A percentile compares a stretch with the other conserved stretches of the same genome.
These are phyloP conservation scores for Deilephila elpenor DNA, from an alignment of 2,888 invertebrate genomes.

Conservation along the genomic window DNA sequence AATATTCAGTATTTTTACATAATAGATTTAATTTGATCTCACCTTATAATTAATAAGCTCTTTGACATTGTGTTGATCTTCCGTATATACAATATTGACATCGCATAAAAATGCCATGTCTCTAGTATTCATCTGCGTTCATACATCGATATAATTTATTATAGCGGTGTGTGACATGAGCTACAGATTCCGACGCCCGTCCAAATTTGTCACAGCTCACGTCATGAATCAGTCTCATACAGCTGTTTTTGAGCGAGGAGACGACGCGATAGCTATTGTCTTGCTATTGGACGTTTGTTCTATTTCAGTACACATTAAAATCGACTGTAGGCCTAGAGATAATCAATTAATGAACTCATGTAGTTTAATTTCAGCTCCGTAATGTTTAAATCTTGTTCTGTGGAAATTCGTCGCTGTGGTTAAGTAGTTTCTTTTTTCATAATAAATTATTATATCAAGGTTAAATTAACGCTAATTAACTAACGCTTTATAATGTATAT, in stretches of 20 bases:
- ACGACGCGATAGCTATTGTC: slow-evolving; percentile 64
- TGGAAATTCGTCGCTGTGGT: background rate
- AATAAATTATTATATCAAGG: background rate
- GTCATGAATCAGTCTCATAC: slow-evolving; percentile 70
- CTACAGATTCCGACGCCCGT: slow-evolving; percentile 33
- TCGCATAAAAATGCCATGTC: background rate
- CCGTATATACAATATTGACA: slow-evolving; percentile 1
- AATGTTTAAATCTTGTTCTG: slow-evolving; percentile 6
- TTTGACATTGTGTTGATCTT: background rate
- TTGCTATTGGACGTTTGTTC: slow-evolving; percentile 59
- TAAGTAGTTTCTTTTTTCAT: background rate
- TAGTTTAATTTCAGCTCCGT: slow-evolving; percentile 22
- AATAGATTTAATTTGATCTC: background rate
- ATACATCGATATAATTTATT: slow-evolving; percentile 40
- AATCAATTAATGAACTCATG: slow-evolving; percentile 43
- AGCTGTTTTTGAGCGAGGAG: slow-evolving; percentile 66
- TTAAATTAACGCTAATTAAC: background rate
- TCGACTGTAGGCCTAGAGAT: slow-evolving; percentile 63
- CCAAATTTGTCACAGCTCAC: slow-evolving; percentile 40
- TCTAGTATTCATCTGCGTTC: background rate
- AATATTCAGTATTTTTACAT: too few relatives aligned
- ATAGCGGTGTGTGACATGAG: slow-evolving; percentile 38
- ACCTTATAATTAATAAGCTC: background rate
- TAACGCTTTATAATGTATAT: background rate
- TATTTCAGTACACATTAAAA: slow-evolving; percentile 66